phyloP scores from a whole-genome alignment of 2,113 vertebrate genomes.

The Sebastes schlegelii region DNA sequence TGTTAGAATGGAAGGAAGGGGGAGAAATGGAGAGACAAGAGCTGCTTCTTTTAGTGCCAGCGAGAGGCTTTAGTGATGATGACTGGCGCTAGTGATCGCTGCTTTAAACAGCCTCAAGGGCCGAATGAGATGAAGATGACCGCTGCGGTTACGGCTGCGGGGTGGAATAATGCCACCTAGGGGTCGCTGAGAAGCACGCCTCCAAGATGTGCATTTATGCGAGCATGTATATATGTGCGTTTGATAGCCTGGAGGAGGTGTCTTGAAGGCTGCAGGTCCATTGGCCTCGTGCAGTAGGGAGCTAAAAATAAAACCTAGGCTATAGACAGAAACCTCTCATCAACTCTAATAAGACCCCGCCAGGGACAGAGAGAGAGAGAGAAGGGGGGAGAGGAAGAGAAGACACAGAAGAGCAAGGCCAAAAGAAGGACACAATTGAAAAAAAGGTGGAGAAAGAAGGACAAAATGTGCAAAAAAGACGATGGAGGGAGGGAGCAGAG shows the following conservation, averaged over 20 bases:
- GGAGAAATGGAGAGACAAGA: conserved; percentile 28
- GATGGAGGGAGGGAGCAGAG: conserved; percentile 20
- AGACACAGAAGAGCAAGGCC: conserved; percentile 65
- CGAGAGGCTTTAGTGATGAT: conserved; percentile 45
- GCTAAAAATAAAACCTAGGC: conserved; percentile 81
- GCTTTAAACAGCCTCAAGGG: conserved; percentile 47
- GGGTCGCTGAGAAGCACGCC: conserved; percentile 43
- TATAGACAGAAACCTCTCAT: conserved; percentile 77
- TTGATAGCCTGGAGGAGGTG: conserved; percentile 60
- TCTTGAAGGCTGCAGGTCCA: conserved; percentile 64
- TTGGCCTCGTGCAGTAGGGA: conserved; percentile 55
- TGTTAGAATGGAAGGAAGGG: conserved; percentile 22
- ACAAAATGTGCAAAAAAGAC: conserved; percentile 64
- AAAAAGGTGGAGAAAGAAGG: conserved; percentile 62
- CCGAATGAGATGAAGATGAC: conserved; percentile 48
- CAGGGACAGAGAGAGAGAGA: conserved; percentile 56
- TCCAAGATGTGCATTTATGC: conserved; percentile 31
- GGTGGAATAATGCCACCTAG: conserved; percentile 30
- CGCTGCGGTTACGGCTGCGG: conserved; percentile 4
- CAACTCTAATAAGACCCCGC: conserved; percentile 76
- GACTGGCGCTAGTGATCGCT: conserved; percentile 8
- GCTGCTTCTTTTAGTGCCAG: conserved; percentile 24
- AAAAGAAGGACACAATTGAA: conserved; percentile 64
- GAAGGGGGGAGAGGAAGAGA: conserved; percentile 36
- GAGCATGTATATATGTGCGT: conserved; percentile 48